Base-by-base conservation (phyloP, 2,113 vertebrate species). In the Dolichotis patagonum region DNA sequence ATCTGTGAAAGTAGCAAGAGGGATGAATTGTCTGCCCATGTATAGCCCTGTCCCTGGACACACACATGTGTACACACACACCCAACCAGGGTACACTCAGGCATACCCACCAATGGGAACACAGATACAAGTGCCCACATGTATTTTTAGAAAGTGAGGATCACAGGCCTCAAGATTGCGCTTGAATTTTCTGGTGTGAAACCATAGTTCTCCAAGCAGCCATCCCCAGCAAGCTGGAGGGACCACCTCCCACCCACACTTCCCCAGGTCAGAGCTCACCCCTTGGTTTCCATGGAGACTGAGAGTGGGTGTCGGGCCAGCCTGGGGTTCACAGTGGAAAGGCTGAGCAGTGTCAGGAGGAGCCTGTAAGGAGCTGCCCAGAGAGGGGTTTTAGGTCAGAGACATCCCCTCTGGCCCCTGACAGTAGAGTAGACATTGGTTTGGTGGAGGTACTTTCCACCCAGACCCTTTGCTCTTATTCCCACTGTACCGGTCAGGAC, bases 201-300 rank as follows among this genome's bases (percentile, higher is more conserved):
- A 92, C 54, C 67, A 77, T 84, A 71, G 52, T 83, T 84, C 67
- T 49, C 85, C 41, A 4, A 56, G 69, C 85, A 94, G 35, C 62
- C 67, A n/a, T 60, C 67, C 88, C 58, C n/a, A 54, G 41, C 28
- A 46, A 75, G 14, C 26, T 46, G 22, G 16, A 52, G 65, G 85
- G 56, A 65, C 65, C 75, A 60, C 75, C 75, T 71, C 73, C 85
- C 69, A 58, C 81, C 88, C 56, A 78, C 38, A 28, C 26, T 41
- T 19, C 28, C 73, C 65, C 7, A 46, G 56, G 80, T 52, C 84
- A 60, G 54, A 86, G 58, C 49, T 91, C 63, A n/a, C 73, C 67
- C 22, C 26, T 60, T 41, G 62, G 91, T 95, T 94, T 95, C 95
- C 65, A 38, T 90, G 91, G 89, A 81, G 73, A 90, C 75, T 56